Conservation (phyloP, 2,113 vertebrate genomes). For the Sus scrofa region T2T-Sscrofa CM000828.6:65559501-65560000, state of each 20-base stretch:
- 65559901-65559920: neutral
- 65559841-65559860: too few relatives aligned
- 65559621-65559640: neutral
- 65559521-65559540: neutral
- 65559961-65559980: neutral
- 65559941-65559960: neutral
- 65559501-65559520: neutral
- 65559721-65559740: neutral
- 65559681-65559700: too few relatives aligned
- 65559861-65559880: too few relatives aligned
- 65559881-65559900: too few relatives aligned
- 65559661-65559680: neutral
- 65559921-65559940: neutral
- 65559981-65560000: too few relatives aligned
- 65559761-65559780: neutral
- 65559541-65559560: neutral
- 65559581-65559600: too few relatives aligned
- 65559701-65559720: neutral
- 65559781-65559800: neutral
- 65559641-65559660: neutral
- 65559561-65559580: fast-evolving
- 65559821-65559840: neutral
- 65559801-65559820: neutral
- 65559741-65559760: neutral
- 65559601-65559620: too few relatives aligned